Evolutionary conservation across 2,113 vertebrate species (phyloP).

Genomic region (Salvelinus namaycush): DNA sequence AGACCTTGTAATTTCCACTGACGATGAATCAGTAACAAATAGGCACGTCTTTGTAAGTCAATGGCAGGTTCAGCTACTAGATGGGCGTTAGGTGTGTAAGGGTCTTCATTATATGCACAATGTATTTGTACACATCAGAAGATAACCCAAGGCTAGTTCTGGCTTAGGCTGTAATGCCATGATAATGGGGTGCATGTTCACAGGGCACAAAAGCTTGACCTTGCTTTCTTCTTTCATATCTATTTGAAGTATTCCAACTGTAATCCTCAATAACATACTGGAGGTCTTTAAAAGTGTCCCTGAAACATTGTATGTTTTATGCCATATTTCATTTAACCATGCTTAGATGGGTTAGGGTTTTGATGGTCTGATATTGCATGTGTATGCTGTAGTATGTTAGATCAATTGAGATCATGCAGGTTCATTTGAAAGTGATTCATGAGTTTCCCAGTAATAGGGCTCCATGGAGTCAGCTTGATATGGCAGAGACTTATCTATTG

Average conservation of each 20-base stretch:
- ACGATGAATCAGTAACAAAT: conserved; percentile 46
- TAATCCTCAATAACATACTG: not conserved
- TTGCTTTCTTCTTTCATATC: not conserved
- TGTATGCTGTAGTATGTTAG: not conserved
- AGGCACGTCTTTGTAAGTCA: conserved; percentile 38
- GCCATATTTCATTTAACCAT: not conserved
- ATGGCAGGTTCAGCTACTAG: conserved; percentile 36
- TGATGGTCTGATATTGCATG: not conserved
- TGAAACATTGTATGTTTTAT: not conserved
- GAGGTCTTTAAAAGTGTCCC: not conserved
- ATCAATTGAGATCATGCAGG: not conserved
- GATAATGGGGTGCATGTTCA: not conserved
- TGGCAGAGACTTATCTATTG: not conserved
- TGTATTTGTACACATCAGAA: conserved; percentile 20
- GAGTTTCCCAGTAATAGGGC: not conserved
- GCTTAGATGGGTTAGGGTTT: not conserved
- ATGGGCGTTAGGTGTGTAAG: conserved; percentile 16
- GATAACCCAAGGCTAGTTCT: conserved; percentile 13
- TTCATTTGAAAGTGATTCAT: not conserved
- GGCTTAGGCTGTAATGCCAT: conserved; percentile 7
- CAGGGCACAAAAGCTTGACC: conserved; percentile 8
- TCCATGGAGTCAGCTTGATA: not conserved
- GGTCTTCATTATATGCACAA: conserved; percentile 25
- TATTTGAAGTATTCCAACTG: too few relatives aligned
- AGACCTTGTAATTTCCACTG: conserved; percentile 56